Evolutionary conservation across 2,113 vertebrate species (phyloP), one percentile per base, ranked within the genome.

Genomic region (Onychostruthus taczanowskii): DNA sequence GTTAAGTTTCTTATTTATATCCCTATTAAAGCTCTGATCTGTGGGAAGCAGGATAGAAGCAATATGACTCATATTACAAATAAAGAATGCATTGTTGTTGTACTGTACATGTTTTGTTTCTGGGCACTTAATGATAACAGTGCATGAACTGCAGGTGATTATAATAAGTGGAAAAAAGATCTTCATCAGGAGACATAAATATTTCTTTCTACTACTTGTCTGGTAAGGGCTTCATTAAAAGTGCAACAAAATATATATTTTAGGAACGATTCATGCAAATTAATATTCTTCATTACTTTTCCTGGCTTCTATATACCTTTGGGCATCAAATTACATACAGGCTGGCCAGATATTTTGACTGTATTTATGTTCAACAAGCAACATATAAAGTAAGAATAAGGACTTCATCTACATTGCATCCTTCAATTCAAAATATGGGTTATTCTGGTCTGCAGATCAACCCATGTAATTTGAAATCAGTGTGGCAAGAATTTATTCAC

Each of bases 1-100:
- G 98, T 94, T 97, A 97, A 96, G 93, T 96, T 97, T 96, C 95
- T 97, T 97, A 97, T 98, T 98, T 98, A 98, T 97, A 92, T 5
- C 67, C 96, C 93, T 96, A 92, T 97, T 98, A 97, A 97, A 96
- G 74, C 87, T 95, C 87, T 94, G 94, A 81, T 97, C 93, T 97
- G 93, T 97, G 96, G 91, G 94, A 94, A 98, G 93, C 58, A 97
- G 89, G 94, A 95, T 68, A 92, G 92, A 97, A 97, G 93, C 77
- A 93, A 91, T 79, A 86, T 89, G 82, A 94, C 87, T 97, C 91
- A 95, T 94, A 97, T 49, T 93, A 94, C 87, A 97, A 95, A 91
- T 92, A 96, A 98, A 96, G 97, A 96, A 97, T 89, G 86, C 11
- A 94, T 93, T 96, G 89, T 96, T 95, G 73, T 87, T 97, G 56